Conservation (phyloP, 2,888 invertebrate species). For the Protophormia terraenovae region DNA sequence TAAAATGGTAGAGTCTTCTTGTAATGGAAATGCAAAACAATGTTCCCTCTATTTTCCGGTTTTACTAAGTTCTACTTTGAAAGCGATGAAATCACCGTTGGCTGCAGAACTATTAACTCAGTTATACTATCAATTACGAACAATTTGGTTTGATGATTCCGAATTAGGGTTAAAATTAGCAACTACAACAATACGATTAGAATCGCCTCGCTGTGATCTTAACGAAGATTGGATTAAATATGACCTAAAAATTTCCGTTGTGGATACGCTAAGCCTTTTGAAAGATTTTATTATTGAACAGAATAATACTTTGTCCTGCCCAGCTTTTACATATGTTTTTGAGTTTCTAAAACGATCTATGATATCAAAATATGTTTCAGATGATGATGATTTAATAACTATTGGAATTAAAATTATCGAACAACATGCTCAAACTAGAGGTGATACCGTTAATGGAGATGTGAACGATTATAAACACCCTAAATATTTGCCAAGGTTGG, state of each 20-base stretch:
- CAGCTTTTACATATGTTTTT: conserved; percentile 92
- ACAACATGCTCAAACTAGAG: conserved; percentile 87
- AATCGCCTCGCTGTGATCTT: conserved; percentile 91
- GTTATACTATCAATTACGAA: conserved; percentile 85
- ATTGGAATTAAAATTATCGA: conserved; percentile 86
- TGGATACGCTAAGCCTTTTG: conserved; percentile 84
- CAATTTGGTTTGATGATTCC: conserved; percentile 82
- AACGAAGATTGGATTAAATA: conserved; percentile 90
- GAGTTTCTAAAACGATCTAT: conserved; percentile 87
- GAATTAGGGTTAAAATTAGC: conserved; percentile 85
- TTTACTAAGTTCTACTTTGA: conserved; percentile 76
- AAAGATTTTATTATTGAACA: conserved; percentile 82
- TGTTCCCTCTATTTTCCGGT: conserved; percentile 77
- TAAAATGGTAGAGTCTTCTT: conserved; percentile 78
- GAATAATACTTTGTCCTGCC: conserved; percentile 81
- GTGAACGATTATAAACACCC: conserved; percentile 86
- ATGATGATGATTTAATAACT: conserved; percentile 83
- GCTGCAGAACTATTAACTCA: conserved; percentile 87
- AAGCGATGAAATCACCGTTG: conserved; percentile 87
- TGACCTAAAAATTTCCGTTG: conserved; percentile 84
- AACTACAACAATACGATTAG: conserved; percentile 87
- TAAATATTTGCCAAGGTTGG: conserved; percentile 89
- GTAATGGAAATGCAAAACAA: conserved; percentile 76
- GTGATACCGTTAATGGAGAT: conserved; percentile 78
- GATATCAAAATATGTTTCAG: conserved; percentile 81